Percentiles rank a stretch among this genome's conserved stretches.
phyloP scores from a whole-genome alignment of 2,797 vertebrate genomes.

The Eulemur coronatus region DNA sequence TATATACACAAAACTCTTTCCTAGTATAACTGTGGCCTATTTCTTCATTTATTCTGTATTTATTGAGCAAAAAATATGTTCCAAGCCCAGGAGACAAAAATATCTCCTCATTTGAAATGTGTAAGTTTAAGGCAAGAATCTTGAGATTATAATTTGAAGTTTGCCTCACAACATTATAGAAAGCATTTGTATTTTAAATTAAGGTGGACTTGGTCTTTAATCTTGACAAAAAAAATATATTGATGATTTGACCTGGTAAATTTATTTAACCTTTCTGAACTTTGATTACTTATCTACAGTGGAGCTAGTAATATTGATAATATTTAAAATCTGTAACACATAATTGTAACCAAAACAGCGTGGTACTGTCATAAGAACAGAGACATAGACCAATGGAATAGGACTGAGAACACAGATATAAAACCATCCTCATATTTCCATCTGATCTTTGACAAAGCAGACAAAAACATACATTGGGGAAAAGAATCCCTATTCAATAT shows the following conservation, averaged over 20 bases:
- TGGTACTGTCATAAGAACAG: too few species aligned
- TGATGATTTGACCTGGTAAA: not conserved
- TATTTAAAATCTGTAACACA: not conserved
- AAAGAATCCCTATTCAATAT: too few species aligned
- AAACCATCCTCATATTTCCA: too few species aligned
- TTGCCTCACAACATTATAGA: not conserved
- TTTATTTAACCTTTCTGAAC: not conserved
- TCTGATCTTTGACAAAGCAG: too few species aligned
- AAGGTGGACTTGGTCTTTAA: not conserved
- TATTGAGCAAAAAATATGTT: not conserved
- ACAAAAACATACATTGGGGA: too few species aligned
- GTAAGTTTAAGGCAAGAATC: not conserved
- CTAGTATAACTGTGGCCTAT: not conserved
- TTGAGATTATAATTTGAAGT: not conserved
- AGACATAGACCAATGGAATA: too few species aligned
- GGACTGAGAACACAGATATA: too few species aligned
- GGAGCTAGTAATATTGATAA: not conserved
- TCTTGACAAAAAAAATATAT: not conserved
- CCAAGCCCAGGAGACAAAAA: not conserved
- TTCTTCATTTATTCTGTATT: not conserved
- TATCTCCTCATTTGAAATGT: not conserved
- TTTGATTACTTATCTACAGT: not conserved
- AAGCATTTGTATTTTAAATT: not conserved
- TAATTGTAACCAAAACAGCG: not conserved
- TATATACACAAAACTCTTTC: not conserved